These are phyloP conservation scores for Atrichornis clamosus DNA, from an alignment of 2,113 vertebrate genomes.

Conservation along the genomic window DNA sequence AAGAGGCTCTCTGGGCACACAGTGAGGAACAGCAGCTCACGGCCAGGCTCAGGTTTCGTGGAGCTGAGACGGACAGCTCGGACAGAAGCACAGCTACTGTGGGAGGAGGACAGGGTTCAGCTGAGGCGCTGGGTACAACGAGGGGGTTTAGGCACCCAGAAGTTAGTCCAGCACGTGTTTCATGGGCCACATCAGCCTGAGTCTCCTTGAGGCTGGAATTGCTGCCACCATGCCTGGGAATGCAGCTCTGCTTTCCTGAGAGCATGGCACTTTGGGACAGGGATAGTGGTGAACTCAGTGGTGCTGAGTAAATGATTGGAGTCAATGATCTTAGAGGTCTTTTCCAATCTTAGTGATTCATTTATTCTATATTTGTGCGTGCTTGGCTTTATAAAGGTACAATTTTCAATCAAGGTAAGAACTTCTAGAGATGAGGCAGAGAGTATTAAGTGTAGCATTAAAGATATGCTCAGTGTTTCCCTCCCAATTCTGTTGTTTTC, in stretches of 20 bases:
- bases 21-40: neutral
- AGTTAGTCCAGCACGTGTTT: fast-evolving
- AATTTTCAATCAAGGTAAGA: neutral
- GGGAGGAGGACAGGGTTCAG: neutral
- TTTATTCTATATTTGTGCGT: neutral
- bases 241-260: neutral
- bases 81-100: neutral
- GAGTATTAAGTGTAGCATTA: neutral
- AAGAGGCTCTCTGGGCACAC: neutral
- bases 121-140: neutral
- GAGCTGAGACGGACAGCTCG: fast-evolving
- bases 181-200: neutral
- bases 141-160: neutral
- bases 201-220: fast-evolving
- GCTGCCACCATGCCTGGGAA: neutral
- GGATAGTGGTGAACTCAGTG: neutral
- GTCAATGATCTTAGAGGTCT: too few relatives aligned
- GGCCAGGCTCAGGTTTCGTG: neutral
- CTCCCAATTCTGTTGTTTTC: fast-evolving
- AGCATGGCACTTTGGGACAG: neutral
- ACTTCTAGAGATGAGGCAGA: neutral
- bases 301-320: neutral
- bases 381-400: neutral
- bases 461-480: neutral
- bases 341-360: neutral